Conservation (phyloP, 1,140 invertebrate genomes). For the Drosophila ohnishii region DNA sequence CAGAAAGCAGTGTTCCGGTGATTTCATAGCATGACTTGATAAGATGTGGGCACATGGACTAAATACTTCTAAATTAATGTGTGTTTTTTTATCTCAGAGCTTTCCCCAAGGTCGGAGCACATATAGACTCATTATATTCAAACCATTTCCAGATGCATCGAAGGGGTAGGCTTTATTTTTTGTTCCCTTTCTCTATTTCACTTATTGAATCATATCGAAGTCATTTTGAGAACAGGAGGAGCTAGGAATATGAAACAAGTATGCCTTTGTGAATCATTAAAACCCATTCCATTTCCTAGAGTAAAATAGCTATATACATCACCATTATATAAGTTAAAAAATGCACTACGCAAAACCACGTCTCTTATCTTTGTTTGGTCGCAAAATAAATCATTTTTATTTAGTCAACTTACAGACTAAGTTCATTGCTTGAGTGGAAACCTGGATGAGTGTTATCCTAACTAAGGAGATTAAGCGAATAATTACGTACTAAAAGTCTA, state of each 20-base stretch:
- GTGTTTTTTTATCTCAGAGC: constrained; percentile 13
- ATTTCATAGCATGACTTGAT: constrained; percentile 35
- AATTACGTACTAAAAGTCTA: constrained; percentile 31
- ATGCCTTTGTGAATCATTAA: not conserved
- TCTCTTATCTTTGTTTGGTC: constrained; percentile 8
- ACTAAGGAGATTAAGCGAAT: constrained; percentile 15
- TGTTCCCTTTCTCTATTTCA: not conserved
- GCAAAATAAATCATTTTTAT: constrained; percentile 31
- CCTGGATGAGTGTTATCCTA: constrained; percentile 5
- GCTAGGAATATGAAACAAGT: too few relatives aligned
- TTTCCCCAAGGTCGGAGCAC: constrained; percentile 13
- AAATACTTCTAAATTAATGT: constrained; percentile 8
- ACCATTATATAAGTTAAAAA: not conserved
- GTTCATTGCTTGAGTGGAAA: constrained; percentile 14
- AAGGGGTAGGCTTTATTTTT: not conserved
- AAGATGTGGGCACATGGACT: constrained; percentile 15
- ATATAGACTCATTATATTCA: not conserved
- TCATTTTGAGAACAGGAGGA: too few relatives aligned
- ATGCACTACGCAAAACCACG: not conserved
- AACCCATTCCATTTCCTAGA: not conserved
- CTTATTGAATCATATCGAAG: not conserved
- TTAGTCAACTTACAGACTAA: constrained; percentile 19
- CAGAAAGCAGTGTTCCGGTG: constrained; percentile 22
- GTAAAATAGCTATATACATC: not conserved
- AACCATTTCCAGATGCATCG: not conserved